Percentiles rank a stretch among this genome's conserved stretches.
phyloP scores from a whole-genome alignment of 2,797 vertebrate genomes.

The Clarias laeviceps region DNA sequence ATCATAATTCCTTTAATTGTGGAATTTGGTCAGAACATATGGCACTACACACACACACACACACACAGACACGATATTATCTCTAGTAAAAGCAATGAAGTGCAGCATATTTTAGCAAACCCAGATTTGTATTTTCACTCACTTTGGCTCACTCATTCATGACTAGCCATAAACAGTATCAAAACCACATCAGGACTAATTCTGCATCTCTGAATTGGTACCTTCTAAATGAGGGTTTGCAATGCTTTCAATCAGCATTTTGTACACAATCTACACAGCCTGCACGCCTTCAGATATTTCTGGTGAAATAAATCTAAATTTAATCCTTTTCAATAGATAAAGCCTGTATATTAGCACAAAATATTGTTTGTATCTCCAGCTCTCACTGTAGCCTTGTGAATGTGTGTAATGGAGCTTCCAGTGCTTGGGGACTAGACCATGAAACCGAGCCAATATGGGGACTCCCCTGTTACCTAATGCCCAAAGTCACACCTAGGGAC shows the following conservation, averaged over 20 bases:
- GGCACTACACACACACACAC: not conserved
- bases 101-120: constrained; percentile 15
- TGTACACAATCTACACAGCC: constrained; percentile 15
- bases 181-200: constrained; percentile 28
- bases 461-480: constrained; percentile 45
- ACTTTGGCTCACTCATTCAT: constrained; percentile 2
- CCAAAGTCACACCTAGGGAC: constrained; percentile 27
- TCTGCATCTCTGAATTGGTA: not conserved
- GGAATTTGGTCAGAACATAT: not conserved
- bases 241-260: constrained; percentile 13
- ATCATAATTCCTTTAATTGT: not conserved
- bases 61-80: constrained; percentile 9
- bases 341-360: constrained; percentile 20
- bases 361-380: constrained; percentile 16
- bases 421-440: constrained; percentile 25
- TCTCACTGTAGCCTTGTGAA: not conserved
- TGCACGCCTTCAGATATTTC: not conserved
- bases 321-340: constrained; percentile 18
- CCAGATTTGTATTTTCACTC: constrained; percentile 15
- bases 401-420: constrained; percentile 28
- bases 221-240: constrained; percentile 11
- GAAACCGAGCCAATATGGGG: constrained; percentile 42
- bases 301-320: not conserved
- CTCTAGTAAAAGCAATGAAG: constrained; percentile 14
- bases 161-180: constrained; percentile 28